A percentile compares a stretch with the other conserved stretches of the same genome.
phyloP scores from a whole-genome alignment of 2,113 vertebrate genomes.

The Dromiciops gliroides region DNA sequence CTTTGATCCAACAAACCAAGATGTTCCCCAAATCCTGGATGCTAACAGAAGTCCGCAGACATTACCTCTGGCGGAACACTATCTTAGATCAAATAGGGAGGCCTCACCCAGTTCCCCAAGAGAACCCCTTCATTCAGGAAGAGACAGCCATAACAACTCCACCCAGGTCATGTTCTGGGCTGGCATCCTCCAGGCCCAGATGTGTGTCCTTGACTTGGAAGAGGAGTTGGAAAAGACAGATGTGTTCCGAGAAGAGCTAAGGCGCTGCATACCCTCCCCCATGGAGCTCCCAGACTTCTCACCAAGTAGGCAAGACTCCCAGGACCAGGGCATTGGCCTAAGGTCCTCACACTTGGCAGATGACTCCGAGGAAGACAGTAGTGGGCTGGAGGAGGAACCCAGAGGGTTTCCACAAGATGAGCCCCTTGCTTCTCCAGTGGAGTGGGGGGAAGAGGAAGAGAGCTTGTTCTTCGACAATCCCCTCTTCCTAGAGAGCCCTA shows the following conservation, averaged over 20 bases:
- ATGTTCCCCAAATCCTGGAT: not conserved
- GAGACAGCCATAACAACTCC: constrained; percentile 10
- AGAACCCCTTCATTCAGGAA: not conserved
- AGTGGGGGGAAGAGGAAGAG: constrained; percentile 71
- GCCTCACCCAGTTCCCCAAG: not conserved
- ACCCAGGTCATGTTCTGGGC: constrained; percentile 77
- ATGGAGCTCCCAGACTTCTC: not conserved
- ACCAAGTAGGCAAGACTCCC: accelerated
- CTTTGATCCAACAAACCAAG: accelerated
- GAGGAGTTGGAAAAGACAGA: constrained; percentile 77
- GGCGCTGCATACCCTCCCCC: constrained; percentile 30
- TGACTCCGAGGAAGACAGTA: constrained; percentile 11
- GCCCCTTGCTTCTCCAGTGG: not conserved
- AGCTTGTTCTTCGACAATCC: constrained; percentile 76
- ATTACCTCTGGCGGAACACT: not conserved
- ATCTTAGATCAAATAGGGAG: not conserved
- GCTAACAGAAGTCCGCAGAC: not conserved
- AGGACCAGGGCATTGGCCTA: not conserved
- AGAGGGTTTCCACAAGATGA: accelerated
- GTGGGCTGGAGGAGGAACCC: not conserved
- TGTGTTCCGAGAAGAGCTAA: constrained; percentile 58
- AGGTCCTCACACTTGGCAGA: not conserved
- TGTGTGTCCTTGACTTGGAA: constrained; percentile 78
- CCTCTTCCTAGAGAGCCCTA: constrained; percentile 76
- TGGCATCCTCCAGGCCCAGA: constrained; percentile 79